phyloP scores from a whole-genome alignment of 1,140 invertebrate genomes.

The Leucophenga varia region DNA sequence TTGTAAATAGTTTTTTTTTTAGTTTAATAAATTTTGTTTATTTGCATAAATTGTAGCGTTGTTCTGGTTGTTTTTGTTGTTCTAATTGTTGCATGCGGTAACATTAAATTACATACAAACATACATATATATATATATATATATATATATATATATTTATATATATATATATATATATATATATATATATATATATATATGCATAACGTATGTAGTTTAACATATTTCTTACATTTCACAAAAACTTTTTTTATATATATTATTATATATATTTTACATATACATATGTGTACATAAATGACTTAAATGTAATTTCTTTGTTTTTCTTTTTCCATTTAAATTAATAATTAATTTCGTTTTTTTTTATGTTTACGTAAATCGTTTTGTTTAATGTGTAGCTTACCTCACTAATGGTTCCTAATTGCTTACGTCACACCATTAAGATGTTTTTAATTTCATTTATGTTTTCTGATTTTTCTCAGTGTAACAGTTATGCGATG shows the following conservation, averaged over 20 bases:
- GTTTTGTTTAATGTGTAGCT: slow-evolving; percentile 57
- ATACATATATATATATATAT: background rate
- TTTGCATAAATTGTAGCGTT: slow-evolving; percentile 11
- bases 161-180: too few relatives aligned
- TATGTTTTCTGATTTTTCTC: slow-evolving; percentile 25
- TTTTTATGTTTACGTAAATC: slow-evolving; percentile 5
- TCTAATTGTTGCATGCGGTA: slow-evolving; percentile 1
- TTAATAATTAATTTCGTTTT: slow-evolving; percentile 6
- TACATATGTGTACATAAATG: slow-evolving; percentile 5
- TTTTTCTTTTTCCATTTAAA: slow-evolving; percentile 2
- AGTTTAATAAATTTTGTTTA: slow-evolving; percentile 3
- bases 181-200: too few relatives aligned
- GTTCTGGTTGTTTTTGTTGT: slow-evolving; percentile 16
- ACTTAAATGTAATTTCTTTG: background rate
- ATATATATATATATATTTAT: too few relatives aligned
- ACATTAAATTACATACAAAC: background rate
- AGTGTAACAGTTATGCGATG: slow-evolving; percentile 39
- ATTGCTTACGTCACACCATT: slow-evolving; percentile 57
- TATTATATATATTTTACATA: slow-evolving; percentile 10
- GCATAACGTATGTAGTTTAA: too few relatives aligned
- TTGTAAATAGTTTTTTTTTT: background rate
- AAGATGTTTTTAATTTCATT: slow-evolving; percentile 43
- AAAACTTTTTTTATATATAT: slow-evolving; percentile 17
- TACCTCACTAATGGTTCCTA: slow-evolving; percentile 57
- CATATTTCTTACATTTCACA: too few relatives aligned